Percentiles rank a stretch among this genome's conserved stretches.
Conservation (phyloP, 2,888 invertebrate species). For the Leptura quadrifasciata region DNA sequence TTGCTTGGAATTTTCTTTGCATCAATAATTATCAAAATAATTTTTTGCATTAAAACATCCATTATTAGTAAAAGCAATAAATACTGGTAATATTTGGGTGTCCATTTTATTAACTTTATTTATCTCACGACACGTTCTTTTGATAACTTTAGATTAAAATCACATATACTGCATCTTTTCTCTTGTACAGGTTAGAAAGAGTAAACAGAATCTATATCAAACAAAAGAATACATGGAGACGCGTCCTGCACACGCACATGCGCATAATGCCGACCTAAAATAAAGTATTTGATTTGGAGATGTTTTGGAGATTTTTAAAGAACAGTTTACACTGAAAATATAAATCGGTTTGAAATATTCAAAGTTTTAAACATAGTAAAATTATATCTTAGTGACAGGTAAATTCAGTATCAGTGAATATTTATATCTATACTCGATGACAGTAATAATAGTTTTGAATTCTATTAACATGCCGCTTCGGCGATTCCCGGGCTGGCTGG, state of each 20-base stretch:
- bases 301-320: constrained; percentile 34
- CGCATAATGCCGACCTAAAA: constrained; percentile 2
- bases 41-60: background rate
- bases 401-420: background rate
- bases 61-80: constrained; percentile 27
- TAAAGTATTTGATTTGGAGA: constrained; percentile 14
- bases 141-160: background rate
- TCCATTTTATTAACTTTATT: constrained; percentile 48
- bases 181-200: background rate
- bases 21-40: constrained; percentile 10
- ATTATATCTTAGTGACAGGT: background rate
- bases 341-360: background rate
- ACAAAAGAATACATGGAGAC: constrained; percentile 3
- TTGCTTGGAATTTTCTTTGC: background rate
- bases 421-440: background rate
- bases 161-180: background rate
- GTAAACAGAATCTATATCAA: background rate
- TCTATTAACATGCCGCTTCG: background rate
- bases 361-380: background rate
- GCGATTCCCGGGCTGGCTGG: constrained; percentile 12
- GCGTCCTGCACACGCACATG: constrained; percentile 26
- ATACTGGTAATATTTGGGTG: constrained; percentile 33
- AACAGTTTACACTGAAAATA: constrained; percentile 22
- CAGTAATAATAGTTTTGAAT: background rate
- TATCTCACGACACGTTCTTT: background rate